phyloP scores from a whole-genome alignment of 2,888 invertebrate species.

The Catocala sponsa region DNA sequence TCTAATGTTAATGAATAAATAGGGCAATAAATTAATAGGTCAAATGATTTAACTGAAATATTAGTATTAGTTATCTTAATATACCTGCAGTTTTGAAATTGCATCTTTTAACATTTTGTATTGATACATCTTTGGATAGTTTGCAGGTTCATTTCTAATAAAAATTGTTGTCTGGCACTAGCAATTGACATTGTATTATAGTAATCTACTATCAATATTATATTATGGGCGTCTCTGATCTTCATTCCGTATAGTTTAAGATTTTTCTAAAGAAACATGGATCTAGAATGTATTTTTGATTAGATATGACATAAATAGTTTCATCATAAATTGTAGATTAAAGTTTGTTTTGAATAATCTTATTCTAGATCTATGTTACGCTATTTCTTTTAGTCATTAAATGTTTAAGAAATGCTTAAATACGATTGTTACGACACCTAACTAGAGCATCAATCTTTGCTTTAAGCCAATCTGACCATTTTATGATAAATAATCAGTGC shows the following conservation, averaged over 20 bases:
- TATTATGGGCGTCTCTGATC: constrained; percentile 62
- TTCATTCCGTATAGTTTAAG: constrained; percentile 67
- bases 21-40: no score
- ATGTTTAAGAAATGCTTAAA: constrained; percentile 33
- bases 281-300: constrained; percentile 15
- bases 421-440: constrained; percentile 21
- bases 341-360: not conserved
- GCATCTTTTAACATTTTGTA: no score
- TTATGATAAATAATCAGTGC: no score
- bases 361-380: constrained; percentile 33
- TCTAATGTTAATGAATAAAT: no score
- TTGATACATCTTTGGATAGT: constrained; percentile 18
- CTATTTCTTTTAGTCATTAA: constrained; percentile 42
- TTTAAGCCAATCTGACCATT: not conserved
- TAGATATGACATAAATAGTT: no score
- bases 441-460: constrained; percentile 12
- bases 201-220: constrained; percentile 32
- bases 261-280: constrained; percentile 27
- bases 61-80: no score
- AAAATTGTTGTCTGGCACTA: constrained; percentile 41
- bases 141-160: constrained; percentile 30
- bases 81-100: no score
- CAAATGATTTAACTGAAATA: no score
- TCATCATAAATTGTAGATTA: no score
- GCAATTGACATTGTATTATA: constrained; percentile 30